These are phyloP conservation scores for Lymantria dispar DNA, from an alignment of 2,888 invertebrate genomes.

Conservation along the genomic window DNA sequence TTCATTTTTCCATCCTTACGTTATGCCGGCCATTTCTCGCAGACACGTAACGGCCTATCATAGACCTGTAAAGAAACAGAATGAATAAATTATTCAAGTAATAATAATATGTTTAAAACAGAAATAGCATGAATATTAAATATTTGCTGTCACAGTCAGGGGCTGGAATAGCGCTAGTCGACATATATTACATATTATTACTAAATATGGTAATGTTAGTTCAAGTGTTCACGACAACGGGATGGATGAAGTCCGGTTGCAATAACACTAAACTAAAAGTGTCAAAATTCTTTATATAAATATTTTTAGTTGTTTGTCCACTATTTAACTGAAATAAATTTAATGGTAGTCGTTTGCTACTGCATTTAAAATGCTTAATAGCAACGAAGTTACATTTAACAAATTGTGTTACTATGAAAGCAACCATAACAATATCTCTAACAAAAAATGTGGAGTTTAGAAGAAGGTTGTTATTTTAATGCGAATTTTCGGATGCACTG, in stretches of 20 bases:
- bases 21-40: slow-evolving; percentile 54
- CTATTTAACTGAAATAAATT: not conserved
- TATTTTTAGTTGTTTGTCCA: not conserved
- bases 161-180: slow-evolving; percentile 35
- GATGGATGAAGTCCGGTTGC: slow-evolving; percentile 11
- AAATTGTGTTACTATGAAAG: too few relatives aligned
- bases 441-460: too few relatives aligned
- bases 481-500: too few relatives aligned
- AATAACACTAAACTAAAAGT: not conserved
- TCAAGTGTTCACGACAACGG: slow-evolving; percentile 14
- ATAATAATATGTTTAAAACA: slow-evolving; percentile 18
- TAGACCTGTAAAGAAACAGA: slow-evolving; percentile 50
- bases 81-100: slow-evolving; percentile 36
- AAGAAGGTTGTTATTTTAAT: too few relatives aligned
- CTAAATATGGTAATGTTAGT: slow-evolving; percentile 22
- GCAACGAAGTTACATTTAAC: too few relatives aligned
- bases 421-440: too few relatives aligned
- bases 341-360: slow-evolving; percentile 4
- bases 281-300: not conserved
- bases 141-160: slow-evolving; percentile 32
- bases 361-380: too few relatives aligned
- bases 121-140: slow-evolving; percentile 39
- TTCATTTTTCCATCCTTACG: slow-evolving; percentile 39
- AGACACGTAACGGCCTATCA: slow-evolving; percentile 13
- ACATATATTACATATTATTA: slow-evolving; percentile 33